Conservation (phyloP, 2,888 invertebrate genomes). For the Dromius quadrimaculatus region DNA sequence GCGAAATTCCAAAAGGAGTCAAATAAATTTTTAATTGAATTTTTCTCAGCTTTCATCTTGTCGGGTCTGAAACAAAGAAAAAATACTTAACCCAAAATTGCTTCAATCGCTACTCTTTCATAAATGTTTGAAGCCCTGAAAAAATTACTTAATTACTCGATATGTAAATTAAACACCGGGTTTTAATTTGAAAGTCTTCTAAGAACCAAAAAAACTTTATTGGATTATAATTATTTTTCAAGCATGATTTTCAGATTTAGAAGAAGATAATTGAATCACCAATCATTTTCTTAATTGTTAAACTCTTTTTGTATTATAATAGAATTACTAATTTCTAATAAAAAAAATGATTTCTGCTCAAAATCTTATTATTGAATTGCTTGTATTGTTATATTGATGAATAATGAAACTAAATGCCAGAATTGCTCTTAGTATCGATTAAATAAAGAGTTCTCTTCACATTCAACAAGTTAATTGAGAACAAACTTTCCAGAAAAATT, state of each 20-base stretch:
- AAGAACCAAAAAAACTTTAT: slow-evolving; percentile 20
- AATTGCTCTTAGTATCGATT: too few relatives aligned
- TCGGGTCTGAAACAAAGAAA: too few relatives aligned
- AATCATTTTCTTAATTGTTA: slow-evolving; percentile 21
- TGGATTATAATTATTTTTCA: slow-evolving; percentile 24
- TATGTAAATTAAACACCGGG: slow-evolving; percentile 46
- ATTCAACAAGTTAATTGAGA: neutral
- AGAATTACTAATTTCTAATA: too few relatives aligned
- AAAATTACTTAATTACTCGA: slow-evolving; percentile 44
- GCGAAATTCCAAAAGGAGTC: too few relatives aligned
- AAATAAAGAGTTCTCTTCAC: too few relatives aligned
- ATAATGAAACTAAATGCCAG: neutral
- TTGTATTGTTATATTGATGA: neutral
- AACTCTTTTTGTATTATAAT: too few relatives aligned
- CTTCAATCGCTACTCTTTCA: too few relatives aligned
- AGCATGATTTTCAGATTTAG: slow-evolving; percentile 25
- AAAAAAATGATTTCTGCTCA: too few relatives aligned
- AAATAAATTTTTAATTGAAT: too few relatives aligned
- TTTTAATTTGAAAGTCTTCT: slow-evolving; percentile 34
- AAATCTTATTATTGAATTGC: too few relatives aligned
- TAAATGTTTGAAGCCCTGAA: slow-evolving; percentile 18
- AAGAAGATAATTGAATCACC: slow-evolving; percentile 13
- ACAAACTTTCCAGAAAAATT: neutral
- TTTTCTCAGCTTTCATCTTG: too few relatives aligned
- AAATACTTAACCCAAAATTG: too few relatives aligned